Evolutionary conservation across 2,797 vertebrate genomes (phyloP).

Genomic region (Apogon hyalosoma): DNA sequence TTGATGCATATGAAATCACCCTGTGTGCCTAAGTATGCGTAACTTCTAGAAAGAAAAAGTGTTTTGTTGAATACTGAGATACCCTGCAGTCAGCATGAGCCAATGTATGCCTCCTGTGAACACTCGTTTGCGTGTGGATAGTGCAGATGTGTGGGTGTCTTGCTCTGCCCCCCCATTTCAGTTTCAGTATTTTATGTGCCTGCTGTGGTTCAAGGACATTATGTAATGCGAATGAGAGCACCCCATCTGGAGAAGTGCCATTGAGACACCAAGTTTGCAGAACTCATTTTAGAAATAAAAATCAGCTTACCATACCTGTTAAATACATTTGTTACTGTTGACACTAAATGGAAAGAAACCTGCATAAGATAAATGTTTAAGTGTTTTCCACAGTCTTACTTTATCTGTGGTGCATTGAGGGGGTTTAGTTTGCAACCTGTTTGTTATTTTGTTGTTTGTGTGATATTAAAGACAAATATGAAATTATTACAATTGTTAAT

Average conservation of each 20-base stretch:
- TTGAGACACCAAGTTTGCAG: conserved; percentile 65
- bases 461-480: too few species aligned
- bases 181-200: conserved; percentile 63
- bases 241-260: conserved; percentile 77
- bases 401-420: too few species aligned
- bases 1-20: conserved; percentile 28
- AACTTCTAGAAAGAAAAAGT: conserved; percentile 28
- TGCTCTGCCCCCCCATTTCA: conserved; percentile 48
- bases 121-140: conserved; percentile 45
- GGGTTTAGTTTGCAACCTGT: too few species aligned
- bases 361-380: background rate
- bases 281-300: conserved; percentile 56
- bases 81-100: conserved; percentile 50
- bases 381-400: too few species aligned
- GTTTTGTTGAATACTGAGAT: conserved; percentile 41
- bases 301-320: conserved; percentile 50
- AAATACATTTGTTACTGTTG: conserved; percentile 55
- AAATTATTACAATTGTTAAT: too few species aligned
- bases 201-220: conserved; percentile 76
- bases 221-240: conserved; percentile 75
- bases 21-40: conserved; percentile 18
- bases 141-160: conserved; percentile 73
- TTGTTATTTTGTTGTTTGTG: too few species aligned
- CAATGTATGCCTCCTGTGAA: conserved; percentile 54
- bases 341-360: conserved; percentile 28